phyloP scores from a whole-genome alignment of 2,888 invertebrate species.

The Drosophila cognata region DNA sequence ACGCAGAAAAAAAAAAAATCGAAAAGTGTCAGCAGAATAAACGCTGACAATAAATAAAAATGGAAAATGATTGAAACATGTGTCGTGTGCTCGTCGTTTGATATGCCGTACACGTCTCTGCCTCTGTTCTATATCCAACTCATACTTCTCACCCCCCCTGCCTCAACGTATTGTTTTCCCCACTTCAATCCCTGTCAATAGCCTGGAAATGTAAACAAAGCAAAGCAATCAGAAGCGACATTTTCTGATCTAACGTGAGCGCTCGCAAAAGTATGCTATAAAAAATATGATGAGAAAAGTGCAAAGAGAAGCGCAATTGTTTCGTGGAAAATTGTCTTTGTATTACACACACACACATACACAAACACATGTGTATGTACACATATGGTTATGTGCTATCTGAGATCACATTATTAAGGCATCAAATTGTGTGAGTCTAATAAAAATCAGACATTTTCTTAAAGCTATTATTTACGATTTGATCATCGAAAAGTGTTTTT shows the following conservation, averaged over 20 bases:
- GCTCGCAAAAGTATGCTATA: slow-evolving; percentile 75
- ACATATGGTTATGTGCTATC: background rate
- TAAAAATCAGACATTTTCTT: slow-evolving; percentile 2
- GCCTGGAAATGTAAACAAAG: slow-evolving; percentile 74
- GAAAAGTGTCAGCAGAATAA: slow-evolving; percentile 60
- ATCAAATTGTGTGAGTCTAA: slow-evolving; percentile 20
- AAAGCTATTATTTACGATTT: background rate
- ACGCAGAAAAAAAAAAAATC: slow-evolving; percentile 23
- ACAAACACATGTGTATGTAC: background rate
- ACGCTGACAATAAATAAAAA: slow-evolving; percentile 70
- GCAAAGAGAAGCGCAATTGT: slow-evolving; percentile 40
- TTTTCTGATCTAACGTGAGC: slow-evolving; percentile 68
- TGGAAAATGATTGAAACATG: slow-evolving; percentile 81
- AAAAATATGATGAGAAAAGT: slow-evolving; percentile 70
- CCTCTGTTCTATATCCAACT: slow-evolving; percentile 11
- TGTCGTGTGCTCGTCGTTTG: slow-evolving; percentile 64
- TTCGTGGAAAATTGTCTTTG: background rate
- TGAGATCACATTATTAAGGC: slow-evolving; percentile 27
- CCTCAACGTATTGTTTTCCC: slow-evolving; percentile 51
- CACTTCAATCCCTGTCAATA: slow-evolving; percentile 64
- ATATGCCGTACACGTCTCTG: slow-evolving; percentile 71
- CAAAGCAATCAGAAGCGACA: slow-evolving; percentile 75
- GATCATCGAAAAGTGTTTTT: background rate
- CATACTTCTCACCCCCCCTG: background rate
- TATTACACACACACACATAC: background rate